A percentile compares a stretch with the other conserved stretches of the same genome.
Conservation (phyloP, 1,140 invertebrate genomes). For the Lepeophtheirus salmonis region DNA sequence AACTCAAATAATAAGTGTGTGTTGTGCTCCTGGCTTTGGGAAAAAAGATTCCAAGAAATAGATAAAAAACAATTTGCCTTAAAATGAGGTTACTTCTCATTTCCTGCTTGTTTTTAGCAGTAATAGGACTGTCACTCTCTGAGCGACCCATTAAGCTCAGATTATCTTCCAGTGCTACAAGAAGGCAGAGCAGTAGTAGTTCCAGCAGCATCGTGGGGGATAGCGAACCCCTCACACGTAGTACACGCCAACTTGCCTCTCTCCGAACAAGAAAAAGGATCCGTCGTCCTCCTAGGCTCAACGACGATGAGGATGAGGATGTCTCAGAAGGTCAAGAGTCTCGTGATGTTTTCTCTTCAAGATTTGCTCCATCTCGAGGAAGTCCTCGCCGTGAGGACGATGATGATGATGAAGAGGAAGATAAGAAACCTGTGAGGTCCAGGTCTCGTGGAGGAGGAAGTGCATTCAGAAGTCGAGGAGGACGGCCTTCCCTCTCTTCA, state of each 20-base stretch:
- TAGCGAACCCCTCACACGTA: background rate
- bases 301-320: background rate
- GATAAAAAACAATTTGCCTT: background rate
- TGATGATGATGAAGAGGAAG: background rate
- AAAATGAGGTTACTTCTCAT: background rate
- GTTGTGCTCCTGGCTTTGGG: no score
- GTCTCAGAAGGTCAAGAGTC: background rate
- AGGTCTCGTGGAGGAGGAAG: background rate
- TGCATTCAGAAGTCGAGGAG: background rate
- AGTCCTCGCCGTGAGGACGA: background rate
- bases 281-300: background rate
- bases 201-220: no score
- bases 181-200: no score
- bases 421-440: background rate
- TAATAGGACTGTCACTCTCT: background rate
- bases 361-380: conserved; percentile 6
- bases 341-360: background rate
- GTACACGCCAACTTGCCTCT: background rate
- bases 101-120: background rate
- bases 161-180: background rate
- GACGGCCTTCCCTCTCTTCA: background rate
- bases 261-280: background rate
- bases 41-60: background rate
- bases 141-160: background rate
- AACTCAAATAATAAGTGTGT: no score